Base-by-base conservation (phyloP, 1,140 invertebrate species). In the Drosophila paulistorum region DNA sequence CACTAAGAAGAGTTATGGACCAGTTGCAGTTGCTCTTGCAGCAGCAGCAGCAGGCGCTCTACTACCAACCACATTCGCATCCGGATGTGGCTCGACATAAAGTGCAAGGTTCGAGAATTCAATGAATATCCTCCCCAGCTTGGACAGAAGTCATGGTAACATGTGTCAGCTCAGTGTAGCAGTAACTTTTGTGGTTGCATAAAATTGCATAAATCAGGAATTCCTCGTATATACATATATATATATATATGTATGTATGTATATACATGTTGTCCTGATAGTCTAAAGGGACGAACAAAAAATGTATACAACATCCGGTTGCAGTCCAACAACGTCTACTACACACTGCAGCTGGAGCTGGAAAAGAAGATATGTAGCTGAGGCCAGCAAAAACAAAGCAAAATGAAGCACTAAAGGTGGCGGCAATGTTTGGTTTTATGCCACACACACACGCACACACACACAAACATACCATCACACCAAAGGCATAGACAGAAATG, bases 191-290 rank as follows among this genome's bases (percentile, higher is more conserved):
- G 63, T 57, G 68, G 71, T 71, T 86, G 69, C 79, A 87, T 68
- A 74, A 75, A 79, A 79, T 73, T 86, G 72, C 72, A 86, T 79
- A 83, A 79, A 83, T 83, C 72, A 65, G 69, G 67, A 55, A 59
- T 51, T 51, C 17, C 45, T 51, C 17, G 9, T 51, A 51, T 35
- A 37, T 35, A 35, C 2, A 51, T 11, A 65, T 48, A 60, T 48
- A 37, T 35, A 35, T 5, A 51, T 11, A 65, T 48, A 60, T 48
- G 57, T 57, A 60, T 26, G 68, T 42, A 65, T 77, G 41, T 69
- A 67, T 67, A 51, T 67, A 66, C 48, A 65, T 67, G 77, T 69
- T 74, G 72, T 64, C 74, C 65, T 39, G 58, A 14, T 63, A 67
- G 30, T 14, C 26, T 33, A 51, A 35, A 54, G 13, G 33, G n/a